Base-by-base conservation (phyloP, 2,797 vertebrate genomes). In the Neosalanx taihuensis region DNA sequence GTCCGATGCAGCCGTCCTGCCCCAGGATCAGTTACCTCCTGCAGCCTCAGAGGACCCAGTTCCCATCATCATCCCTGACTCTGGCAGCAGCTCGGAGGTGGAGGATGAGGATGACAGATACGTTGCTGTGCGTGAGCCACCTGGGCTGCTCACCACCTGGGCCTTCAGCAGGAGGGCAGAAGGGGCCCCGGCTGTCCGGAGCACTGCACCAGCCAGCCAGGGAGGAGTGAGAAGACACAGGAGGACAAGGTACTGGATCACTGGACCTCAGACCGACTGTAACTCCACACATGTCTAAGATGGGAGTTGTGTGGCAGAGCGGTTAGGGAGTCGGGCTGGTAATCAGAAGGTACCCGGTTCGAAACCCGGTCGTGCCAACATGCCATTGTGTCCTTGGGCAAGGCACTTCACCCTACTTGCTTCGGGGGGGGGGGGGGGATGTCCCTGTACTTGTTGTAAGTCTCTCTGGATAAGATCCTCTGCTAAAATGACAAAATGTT, bases 11-110 rank as follows among this genome's bases (percentile, higher is more conserved):
- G 70, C 2, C 20, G 51, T 46, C 41, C 53, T 1, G 60, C 59
- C n/a, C 41, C 72, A n/a, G 61, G 41, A 3, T 12, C 41, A 46
- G 41, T 46, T 65, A 46, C 15, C 53, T 1, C 58, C 59, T 6
- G 66, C 49, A 20, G 70, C 76, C 18, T 63, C 62, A 5, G 72
- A 13, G 2, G 17, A 37, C 13, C 49, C 46, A 1, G 61, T 63
- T 0, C 77, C 83, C 0, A 63, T 70, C 0, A 51, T 88, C 41
- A 78, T 90, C 20, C 81, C 86, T 0, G 91, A 92, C 70, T 92
- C 92, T 0, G 90, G 83, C 51, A 93, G 89, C 79, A 91, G 88
- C 78, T 92, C 90, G 0, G 93, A 82, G 3, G 76, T 81, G 0
- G 92, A 80, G 0, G 77, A 80, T 0, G 56, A 89, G 0, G 77